Evolutionary conservation across 2,113 vertebrate genomes (phyloP), one percentile per base, ranked within the genome.

Genomic region (Scomber scombrus): DNA sequence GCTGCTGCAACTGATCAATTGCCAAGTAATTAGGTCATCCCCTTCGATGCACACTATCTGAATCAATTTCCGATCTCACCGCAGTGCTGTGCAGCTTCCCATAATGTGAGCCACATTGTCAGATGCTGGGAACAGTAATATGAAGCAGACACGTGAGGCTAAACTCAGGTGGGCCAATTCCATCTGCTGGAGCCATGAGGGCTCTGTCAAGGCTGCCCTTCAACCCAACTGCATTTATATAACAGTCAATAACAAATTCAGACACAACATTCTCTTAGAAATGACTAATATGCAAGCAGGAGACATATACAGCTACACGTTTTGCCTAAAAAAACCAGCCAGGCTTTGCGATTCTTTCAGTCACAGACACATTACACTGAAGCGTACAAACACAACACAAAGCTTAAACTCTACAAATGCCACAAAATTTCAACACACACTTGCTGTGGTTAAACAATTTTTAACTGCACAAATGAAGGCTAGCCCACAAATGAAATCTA

Each of bases 41-140:
- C 81, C 83, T 88, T 82, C 77, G 85, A 86, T 63, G 69, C 71
- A 66, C 85, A 91, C 78, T 85, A 88, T 93, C 86, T 73, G 71
- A 90, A 91, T 93, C 77, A 77, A 89, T 93, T 92, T 94, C 90
- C 75, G 50, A 91, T 87, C 81, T 87, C 52, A 75, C 82, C 19
- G 11, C 72, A 66, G 16, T 18, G 46, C 56, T 12, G 82, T 71
- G 71, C 73, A 80, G 77, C 84, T 81, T 82, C 78, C 65, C 70
- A 78, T 92, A 93, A 94, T 88, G 86, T 83, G 85, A 94, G 90
- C 92, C 93, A 93, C 90, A 91, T 94, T 94, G 85, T 81, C 78
- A 79, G 84, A 85, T 14, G 69, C 71, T 56, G 75, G 67, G 40
- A 51, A 85, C 45, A 43, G 51, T 93, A 94, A 93, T 89, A 75